Conservation (phyloP, 2,113 vertebrate genomes). For the Aix galericulata region DNA sequence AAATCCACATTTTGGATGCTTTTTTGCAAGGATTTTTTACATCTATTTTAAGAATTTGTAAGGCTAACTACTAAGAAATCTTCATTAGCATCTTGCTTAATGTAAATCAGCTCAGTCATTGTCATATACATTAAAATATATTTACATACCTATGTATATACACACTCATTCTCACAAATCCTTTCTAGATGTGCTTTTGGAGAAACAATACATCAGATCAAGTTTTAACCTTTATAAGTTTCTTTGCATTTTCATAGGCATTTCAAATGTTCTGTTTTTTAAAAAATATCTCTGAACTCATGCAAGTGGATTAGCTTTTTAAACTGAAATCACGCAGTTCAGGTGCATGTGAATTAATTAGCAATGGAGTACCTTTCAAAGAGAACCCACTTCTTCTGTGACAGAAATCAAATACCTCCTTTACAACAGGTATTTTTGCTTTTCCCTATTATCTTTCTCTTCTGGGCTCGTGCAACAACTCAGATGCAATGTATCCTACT, state of each 20-base stretch:
- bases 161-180: background rate
- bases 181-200: background rate
- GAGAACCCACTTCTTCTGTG: background rate
- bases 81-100: background rate
- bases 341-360: constrained; percentile 26
- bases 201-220: background rate
- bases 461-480: background rate
- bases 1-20: background rate
- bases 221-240: background rate
- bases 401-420: background rate
- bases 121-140: background rate
- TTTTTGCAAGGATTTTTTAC: background rate
- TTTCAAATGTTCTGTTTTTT: background rate
- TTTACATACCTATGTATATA: background rate
- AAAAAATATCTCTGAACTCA: background rate
- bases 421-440: background rate
- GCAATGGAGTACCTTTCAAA: constrained; percentile 20
- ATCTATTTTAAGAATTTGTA: background rate
- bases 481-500: fast-evolving
- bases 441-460: background rate
- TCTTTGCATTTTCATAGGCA: background rate
- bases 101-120: background rate
- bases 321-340: constrained; percentile 29
- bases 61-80: background rate
- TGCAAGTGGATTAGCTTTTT: background rate